Percentiles rank a stretch among this genome's conserved stretches.
Evolutionary conservation across 2,797 vertebrate species (phyloP).

Genomic region (Tachyglossus aculeatus): DNA sequence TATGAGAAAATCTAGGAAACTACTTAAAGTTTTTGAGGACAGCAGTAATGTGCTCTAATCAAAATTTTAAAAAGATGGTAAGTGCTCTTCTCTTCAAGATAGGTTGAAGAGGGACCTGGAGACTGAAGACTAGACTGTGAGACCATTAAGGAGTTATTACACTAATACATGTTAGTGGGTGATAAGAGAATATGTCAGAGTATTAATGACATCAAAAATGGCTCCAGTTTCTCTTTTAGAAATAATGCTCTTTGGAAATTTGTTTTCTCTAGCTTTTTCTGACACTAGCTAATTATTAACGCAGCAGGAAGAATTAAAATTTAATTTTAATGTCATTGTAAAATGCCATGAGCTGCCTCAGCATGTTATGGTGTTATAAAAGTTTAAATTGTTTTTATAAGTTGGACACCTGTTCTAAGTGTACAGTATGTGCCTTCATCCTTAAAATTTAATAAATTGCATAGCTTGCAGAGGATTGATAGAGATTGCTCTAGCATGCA

Average conservation of each 20-base stretch:
- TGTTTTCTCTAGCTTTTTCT: constrained; percentile 67
- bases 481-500: constrained; percentile 30
- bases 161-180: too few relatives aligned
- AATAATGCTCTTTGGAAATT: too few relatives aligned
- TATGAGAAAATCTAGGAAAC: too few relatives aligned
- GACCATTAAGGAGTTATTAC: too few relatives aligned
- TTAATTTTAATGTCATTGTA: constrained; percentile 73
- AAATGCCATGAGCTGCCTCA: constrained; percentile 61
- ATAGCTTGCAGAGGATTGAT: constrained; percentile 32
- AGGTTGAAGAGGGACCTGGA: too few relatives aligned
- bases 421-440: constrained; percentile 37
- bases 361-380: constrained; percentile 59
- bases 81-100: too few relatives aligned
- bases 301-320: constrained; percentile 68
- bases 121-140: too few relatives aligned
- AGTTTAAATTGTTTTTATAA: constrained; percentile 67
- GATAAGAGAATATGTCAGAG: too few relatives aligned
- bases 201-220: constrained; percentile 33
- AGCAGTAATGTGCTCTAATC: too few relatives aligned
- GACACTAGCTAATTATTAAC: constrained; percentile 71
- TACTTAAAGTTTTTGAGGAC: too few relatives aligned
- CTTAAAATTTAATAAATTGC: constrained; percentile 62
- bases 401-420: constrained; percentile 67
- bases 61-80: too few relatives aligned
- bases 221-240: constrained; percentile 16